Base-by-base conservation (phyloP, 2,888 invertebrate species). In the Plebejus melissa region DNA sequence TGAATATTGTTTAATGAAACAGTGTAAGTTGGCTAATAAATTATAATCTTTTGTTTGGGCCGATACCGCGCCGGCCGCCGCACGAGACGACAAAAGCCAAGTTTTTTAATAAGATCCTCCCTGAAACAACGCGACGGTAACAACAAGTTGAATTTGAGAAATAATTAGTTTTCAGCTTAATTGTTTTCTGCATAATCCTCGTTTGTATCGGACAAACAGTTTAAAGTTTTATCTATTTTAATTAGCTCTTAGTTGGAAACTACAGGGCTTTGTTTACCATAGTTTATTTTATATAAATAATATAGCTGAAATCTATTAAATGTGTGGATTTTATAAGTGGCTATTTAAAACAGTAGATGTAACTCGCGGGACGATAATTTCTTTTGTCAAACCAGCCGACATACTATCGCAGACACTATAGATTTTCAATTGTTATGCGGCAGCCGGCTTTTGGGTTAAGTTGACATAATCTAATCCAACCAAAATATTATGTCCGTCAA, bases 91-190 rank as follows among this genome's bases (percentile, higher is more conserved):
- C 41, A 70, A 70, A 70, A 41, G 69, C 38, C 41, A 70, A 70
- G 69, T 70, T 70, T 70, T 70, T 70, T 70, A 70, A 70, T 70
- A 70, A 70, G 41, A 70, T 11, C n/a, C 41, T 70, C 41, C n/a
- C 38, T 2, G 41, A 70, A 41, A 70, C 41, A 54, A 54, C 54
- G 54, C 6, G 2, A 69, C 2, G 36, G 16, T 70, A 41, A 41
- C 38, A 69, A 38, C 69, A 36, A 70, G 69, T 41, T 41, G 13
- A 65, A 7, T 70, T 38, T 69, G n/a, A 69, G 16, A 38, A 69
- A 41, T 41, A 69, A 69, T 41, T 41, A 69, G 41, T 69, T 69
- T 22, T 36, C 36, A 69, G 38, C n/a, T 69, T 13, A 69, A 69
- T 69, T 41, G 69, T 9, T 69, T 69, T 65, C 13, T 32, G 65